Conservation (phyloP, 2,113 vertebrate genomes). For the Muntiacus muntjak region DNA sequence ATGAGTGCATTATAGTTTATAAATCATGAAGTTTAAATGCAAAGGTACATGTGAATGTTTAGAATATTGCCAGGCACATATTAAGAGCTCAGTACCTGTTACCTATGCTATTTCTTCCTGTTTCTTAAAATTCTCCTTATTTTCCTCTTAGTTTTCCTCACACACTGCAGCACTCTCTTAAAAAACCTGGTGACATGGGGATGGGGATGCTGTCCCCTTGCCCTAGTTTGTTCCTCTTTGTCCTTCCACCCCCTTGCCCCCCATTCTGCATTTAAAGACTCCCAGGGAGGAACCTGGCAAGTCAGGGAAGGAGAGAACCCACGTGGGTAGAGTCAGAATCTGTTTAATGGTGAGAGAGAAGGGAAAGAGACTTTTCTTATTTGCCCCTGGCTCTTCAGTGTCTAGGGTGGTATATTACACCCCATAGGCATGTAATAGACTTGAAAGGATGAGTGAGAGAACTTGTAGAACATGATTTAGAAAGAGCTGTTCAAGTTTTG, state of each 20-base stretch:
- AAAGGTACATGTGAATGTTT: background rate
- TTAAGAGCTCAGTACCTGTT: background rate
- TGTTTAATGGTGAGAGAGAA: background rate
- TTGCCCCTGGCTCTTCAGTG: background rate
- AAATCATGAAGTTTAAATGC: background rate
- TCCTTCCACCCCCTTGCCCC: background rate
- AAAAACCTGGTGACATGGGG: background rate
- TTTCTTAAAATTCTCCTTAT: background rate
- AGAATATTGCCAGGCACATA: background rate
- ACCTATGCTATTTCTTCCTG: background rate
- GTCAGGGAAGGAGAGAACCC: background rate
- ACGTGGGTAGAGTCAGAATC: background rate
- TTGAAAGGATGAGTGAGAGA: background rate
- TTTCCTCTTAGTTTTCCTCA: background rate
- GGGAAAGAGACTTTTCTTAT: background rate
- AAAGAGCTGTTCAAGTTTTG: background rate
- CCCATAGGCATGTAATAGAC: background rate
- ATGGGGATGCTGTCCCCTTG: background rate
- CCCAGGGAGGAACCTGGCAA: background rate
- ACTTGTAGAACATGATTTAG: background rate
- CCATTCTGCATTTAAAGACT: background rate
- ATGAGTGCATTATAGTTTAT: background rate
- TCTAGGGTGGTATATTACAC: background rate
- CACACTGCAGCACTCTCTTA: background rate
- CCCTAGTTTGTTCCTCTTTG: background rate